A percentile compares a stretch with the other conserved stretches of the same genome.
phyloP scores from a whole-genome alignment of 2,797 vertebrate species.

The Erithacus rubecula region DNA sequence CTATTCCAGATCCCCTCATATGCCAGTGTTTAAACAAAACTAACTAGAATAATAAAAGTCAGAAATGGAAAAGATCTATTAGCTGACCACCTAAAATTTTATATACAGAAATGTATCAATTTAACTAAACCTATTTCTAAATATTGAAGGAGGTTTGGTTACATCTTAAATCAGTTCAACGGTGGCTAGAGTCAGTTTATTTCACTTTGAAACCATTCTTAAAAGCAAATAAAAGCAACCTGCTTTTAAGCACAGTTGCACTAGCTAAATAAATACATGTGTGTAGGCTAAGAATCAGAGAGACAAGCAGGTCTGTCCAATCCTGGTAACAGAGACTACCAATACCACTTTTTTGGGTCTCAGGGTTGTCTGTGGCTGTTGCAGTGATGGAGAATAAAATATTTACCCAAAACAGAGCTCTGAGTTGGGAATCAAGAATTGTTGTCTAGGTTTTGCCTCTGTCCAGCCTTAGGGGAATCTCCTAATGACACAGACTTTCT shows the following conservation, averaged over 20 bases:
- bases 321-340: not conserved
- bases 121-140: constrained; percentile 47
- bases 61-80: constrained; percentile 60
- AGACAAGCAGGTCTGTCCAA: not conserved
- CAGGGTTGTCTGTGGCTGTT: fast-evolving
- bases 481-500: not conserved
- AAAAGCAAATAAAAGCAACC: not conserved
- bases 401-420: not conserved
- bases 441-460: not conserved
- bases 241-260: not conserved
- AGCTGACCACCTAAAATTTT: constrained; percentile 58
- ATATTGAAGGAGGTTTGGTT: constrained; percentile 41
- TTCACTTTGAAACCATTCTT: constrained; percentile 17
- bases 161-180: constrained; percentile 36
- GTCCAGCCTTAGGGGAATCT: not conserved
- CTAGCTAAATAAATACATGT: not conserved
- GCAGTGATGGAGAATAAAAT: not conserved
- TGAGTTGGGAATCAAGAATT: not conserved
- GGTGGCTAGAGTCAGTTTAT: not conserved
- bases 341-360: not conserved
- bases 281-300: not conserved
- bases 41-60: constrained; percentile 64
- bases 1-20: constrained; percentile 52
- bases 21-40: constrained; percentile 43
- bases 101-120: constrained; percentile 19